Evolutionary conservation across 2,888 invertebrate species (phyloP), one percentile per base, ranked within the genome.

Genomic region (Caenorhabditis imperialis): DNA sequence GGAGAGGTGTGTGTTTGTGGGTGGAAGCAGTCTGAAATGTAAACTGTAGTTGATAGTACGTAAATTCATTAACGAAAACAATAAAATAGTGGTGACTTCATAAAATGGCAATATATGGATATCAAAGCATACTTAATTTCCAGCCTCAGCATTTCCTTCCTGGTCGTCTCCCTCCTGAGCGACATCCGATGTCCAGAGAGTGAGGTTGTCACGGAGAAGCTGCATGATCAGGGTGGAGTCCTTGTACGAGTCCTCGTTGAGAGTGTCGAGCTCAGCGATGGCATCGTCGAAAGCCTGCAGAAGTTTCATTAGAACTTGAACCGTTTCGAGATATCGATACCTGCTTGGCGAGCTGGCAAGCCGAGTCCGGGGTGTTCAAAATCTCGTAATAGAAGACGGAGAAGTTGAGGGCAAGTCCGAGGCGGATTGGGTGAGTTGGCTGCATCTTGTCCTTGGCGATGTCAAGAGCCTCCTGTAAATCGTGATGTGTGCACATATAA

Each of bases 341-440:
- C 94, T 95, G 94, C 93, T 98, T 98, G 89, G 97, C 98, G 92
- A 98, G 93, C 91, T 95, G 95, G 92, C 97, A 98, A 91, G 98
- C 98, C 91, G 95, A 92, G 90, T 95, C 95, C 90, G 96, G 96
- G 90, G 95, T 94, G 93, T 95, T 96, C 92, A 95, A 93, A 91
- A 98, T 98, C 93, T 98, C 98, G 91, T 97, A 98, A 93, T 95
- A 96, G 92, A 98, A 98, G 90, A 98, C 98, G 89, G 97, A 98
- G 93, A 96, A 98, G 93, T 98, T 98, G 92, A 98, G 93, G 88
- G 97, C 97, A 90, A 98, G 92, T 89, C 97, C 97, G 90, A 98
- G 93, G 30, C 97, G 93, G 91, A 98, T 97, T 89, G 97, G 97
- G 91, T 98, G 96, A 89, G 97, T 98, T 87, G 97, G 95, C 92